Evolutionary conservation across 2,888 invertebrate species (phyloP).

Genomic region (Crocallis elinguaria): DNA sequence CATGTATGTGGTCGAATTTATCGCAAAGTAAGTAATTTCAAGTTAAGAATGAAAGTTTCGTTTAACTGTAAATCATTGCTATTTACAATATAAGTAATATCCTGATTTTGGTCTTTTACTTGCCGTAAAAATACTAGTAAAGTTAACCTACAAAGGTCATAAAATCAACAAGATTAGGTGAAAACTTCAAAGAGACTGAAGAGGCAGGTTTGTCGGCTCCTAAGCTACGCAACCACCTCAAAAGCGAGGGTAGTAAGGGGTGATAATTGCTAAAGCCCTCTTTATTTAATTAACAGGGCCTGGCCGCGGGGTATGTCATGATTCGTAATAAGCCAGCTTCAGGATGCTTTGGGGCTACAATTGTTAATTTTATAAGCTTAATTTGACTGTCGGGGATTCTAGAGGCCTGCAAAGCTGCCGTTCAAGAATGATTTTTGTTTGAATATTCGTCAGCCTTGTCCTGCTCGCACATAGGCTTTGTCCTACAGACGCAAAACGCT

Average conservation of each 20-base stretch:
- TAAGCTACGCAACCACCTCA: conserved; percentile 33
- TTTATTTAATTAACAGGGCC: conserved; percentile 55
- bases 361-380: conserved; percentile 34
- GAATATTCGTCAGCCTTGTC: not conserved
- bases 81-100: not conserved
- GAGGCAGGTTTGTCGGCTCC: conserved; percentile 12
- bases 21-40: too few relatives aligned
- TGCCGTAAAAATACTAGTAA: not conserved
- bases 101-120: not conserved
- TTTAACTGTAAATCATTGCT: too few relatives aligned
- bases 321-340: conserved; percentile 36
- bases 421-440: not conserved
- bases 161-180: conserved; percentile 1
- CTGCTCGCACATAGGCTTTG: too few relatives aligned
- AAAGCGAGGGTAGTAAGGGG: conserved; percentile 44
- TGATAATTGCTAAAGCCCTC: conserved; percentile 52
- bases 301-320: conserved; percentile 32
- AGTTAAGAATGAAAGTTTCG: too few relatives aligned
- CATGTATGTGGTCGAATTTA: too few relatives aligned
- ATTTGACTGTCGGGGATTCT: conserved; percentile 21
- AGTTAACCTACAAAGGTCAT: not conserved
- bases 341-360: conserved; percentile 30
- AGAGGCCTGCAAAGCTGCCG: not conserved
- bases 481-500: too few relatives aligned
- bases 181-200: not conserved